These are phyloP conservation scores for Tringa solitaria DNA, from an alignment of 2,113 vertebrate genomes.

Conservation along the genomic window DNA sequence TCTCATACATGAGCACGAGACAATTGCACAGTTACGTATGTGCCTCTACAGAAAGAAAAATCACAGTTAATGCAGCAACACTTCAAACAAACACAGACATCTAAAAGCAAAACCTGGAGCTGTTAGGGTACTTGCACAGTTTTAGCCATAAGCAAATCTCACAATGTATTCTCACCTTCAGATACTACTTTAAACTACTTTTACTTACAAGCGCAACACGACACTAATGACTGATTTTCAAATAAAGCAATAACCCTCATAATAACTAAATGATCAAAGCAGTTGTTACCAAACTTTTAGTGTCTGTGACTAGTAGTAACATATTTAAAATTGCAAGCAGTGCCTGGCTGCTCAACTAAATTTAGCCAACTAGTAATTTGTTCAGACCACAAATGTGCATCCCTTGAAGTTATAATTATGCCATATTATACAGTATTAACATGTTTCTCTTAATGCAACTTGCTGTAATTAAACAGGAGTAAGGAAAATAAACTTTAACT, in stretches of 20 bases:
- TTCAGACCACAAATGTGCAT: slow-evolving; percentile 11
- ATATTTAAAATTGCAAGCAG: slow-evolving; percentile 27
- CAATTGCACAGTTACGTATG: fast-evolving
- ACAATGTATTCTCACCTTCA: not conserved
- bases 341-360: slow-evolving; percentile 8
- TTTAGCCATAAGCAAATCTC: not conserved
- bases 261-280: slow-evolving; percentile 36
- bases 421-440: slow-evolving; percentile 19
- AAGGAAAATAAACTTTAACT: slow-evolving; percentile 20
- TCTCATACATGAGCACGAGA: not conserved
- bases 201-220: not conserved
- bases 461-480: slow-evolving; percentile 25
- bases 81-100: not conserved
- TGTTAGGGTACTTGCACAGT: not conserved
- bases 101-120: not conserved
- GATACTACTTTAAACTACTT: not conserved
- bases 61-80: not conserved
- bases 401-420: slow-evolving; percentile 14
- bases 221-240: not conserved
- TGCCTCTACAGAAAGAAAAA: not conserved
- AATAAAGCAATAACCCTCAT: not conserved
- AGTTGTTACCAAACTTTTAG: slow-evolving; percentile 22
- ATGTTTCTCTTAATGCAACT: slow-evolving; percentile 17
- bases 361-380: not conserved
- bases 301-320: not conserved